These are phyloP conservation scores for Chorisops tibialis DNA, from an alignment of 2,888 invertebrate genomes.

Conservation along the genomic window DNA sequence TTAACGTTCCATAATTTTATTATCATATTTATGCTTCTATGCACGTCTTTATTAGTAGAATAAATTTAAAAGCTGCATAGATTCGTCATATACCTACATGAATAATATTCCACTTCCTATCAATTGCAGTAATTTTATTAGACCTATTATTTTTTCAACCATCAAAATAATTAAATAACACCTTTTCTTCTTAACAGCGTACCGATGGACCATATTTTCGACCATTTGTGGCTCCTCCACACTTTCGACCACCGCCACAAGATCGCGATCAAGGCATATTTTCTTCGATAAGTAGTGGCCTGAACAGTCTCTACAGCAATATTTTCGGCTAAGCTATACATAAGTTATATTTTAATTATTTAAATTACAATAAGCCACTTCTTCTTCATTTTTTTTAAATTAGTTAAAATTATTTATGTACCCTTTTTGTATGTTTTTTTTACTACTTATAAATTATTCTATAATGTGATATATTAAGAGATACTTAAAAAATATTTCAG, in stretches of 20 bases:
- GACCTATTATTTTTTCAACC: slow-evolving; percentile 17
- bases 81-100: too few species aligned
- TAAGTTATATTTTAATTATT: not conserved
- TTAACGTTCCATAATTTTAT: too few species aligned
- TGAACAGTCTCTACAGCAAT: slow-evolving; percentile 73
- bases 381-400: not conserved
- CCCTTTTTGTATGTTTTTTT: not conserved
- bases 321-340: slow-evolving; percentile 62
- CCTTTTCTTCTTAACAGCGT: slow-evolving; percentile 54
- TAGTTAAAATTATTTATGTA: not conserved
- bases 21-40: too few species aligned
- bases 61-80: too few species aligned
- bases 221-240: slow-evolving; percentile 55
- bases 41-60: too few species aligned
- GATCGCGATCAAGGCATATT: slow-evolving; percentile 61
- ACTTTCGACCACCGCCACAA: slow-evolving; percentile 54
- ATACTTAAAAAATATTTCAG: too few species aligned
- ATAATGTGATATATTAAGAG: too few species aligned
- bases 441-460: not conserved
- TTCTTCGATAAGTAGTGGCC: slow-evolving; percentile 71
- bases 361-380: not conserved
- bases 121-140: slow-evolving; percentile 30
- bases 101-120: not conserved
- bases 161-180: not conserved
- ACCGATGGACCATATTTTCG: slow-evolving; percentile 67